Conservation (phyloP, 1,140 invertebrate genomes). For the Nephila pilipes region DNA sequence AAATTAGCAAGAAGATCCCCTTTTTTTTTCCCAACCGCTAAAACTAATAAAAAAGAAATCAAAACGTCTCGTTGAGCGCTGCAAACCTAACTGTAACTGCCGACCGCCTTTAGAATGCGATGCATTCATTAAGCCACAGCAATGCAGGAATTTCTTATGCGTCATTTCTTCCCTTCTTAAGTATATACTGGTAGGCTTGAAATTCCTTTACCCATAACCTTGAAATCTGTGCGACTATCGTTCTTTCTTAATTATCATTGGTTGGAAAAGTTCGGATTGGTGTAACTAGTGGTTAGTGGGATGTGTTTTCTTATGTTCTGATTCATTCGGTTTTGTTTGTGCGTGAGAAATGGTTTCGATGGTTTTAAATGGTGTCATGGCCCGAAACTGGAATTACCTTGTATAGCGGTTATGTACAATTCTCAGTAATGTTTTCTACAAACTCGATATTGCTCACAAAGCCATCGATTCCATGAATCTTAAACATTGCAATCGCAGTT, state of each 20-base stretch:
- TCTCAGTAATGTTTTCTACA: no score
- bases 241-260: conserved; percentile 5
- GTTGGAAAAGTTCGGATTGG: neutral
- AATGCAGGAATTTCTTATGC: neutral
- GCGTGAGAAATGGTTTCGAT: no score
- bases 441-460: no score
- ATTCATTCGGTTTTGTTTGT: no score
- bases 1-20: neutral
- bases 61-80: neutral
- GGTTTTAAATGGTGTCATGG: no score
- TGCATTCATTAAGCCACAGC: neutral
- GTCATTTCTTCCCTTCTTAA: neutral
- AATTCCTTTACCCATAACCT: neutral
- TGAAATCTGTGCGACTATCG: neutral
- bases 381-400: no score
- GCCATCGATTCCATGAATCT: no score
- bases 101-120: neutral
- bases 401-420: no score
- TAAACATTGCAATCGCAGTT: no score
- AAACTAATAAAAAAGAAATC: neutral
- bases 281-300: neutral
- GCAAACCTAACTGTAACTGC: neutral
- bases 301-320: no score
- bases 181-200: neutral
- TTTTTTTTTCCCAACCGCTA: neutral